Conservation (phyloP, 2,113 vertebrate genomes). For the Myodes glareolus region DNA sequence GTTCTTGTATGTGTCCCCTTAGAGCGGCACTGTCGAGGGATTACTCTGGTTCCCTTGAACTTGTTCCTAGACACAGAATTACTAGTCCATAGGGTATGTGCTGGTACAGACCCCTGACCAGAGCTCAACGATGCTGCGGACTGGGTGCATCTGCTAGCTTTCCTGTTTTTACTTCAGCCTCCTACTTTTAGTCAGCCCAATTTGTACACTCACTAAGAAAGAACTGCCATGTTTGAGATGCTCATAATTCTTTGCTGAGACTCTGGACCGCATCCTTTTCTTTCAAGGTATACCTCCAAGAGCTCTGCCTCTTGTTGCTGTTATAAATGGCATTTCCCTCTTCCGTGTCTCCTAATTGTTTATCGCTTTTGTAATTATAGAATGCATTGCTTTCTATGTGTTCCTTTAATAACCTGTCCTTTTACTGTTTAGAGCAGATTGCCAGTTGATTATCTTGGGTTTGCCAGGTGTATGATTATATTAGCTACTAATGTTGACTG, state of each 20-base stretch:
- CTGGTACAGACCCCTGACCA: background rate
- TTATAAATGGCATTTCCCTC: background rate
- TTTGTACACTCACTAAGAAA: slow-evolving; percentile 9
- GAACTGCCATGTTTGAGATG: background rate
- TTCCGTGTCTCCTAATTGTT: background rate
- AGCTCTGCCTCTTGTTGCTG: background rate
- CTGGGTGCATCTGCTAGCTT: background rate
- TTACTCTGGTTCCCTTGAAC: background rate
- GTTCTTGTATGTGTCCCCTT: background rate
- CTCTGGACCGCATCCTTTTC: background rate
- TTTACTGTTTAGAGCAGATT: slow-evolving; percentile 26
- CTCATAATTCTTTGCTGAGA: slow-evolving; percentile 29
- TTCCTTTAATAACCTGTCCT: background rate
- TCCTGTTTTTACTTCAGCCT: background rate
- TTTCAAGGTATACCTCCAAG: background rate
- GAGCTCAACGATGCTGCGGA: background rate
- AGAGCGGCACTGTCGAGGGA: background rate
- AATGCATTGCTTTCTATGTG: slow-evolving; percentile 19
- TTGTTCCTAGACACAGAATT: background rate
- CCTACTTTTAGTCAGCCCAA: background rate
- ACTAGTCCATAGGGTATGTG: background rate
- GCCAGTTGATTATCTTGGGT: background rate
- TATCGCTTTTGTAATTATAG: slow-evolving; percentile 26
- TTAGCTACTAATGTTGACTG: background rate
- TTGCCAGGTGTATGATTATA: slow-evolving; percentile 7